Evolutionary conservation across 2,888 invertebrate genomes (phyloP), one percentile per base, ranked within the genome.

Genomic region (Macrosoma leucophasiata): DNA sequence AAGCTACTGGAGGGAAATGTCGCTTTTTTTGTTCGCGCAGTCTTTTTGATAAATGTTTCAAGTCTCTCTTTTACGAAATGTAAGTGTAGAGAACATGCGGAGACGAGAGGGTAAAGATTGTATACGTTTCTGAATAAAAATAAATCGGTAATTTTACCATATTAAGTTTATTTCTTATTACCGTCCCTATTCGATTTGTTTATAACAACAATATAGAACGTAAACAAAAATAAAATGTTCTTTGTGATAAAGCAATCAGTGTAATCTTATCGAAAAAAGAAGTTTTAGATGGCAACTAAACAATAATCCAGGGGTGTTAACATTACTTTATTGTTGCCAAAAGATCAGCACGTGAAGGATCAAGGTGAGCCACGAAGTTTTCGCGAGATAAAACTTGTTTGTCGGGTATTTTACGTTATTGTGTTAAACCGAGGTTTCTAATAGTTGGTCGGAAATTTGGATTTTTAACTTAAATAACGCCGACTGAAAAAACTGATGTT

Each of bases 321-420:
- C 45, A 52, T 49, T 50, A 67, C 68, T 75, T 75, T 72, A 71
- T 71, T 75, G 72, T 76, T 72, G 66, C 60, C 60, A 58, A 41
- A 45, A 58, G 73, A 73, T 69, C 68, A 71, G 64, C 60, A 68
- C 73, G 73, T 73, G 77, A 74, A 70, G 73, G 77, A 78, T 79
- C 74, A 77, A 79, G 77, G 77, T 76, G 71, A 62, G 62, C 62
- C 59, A 56, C 52, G 50, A 77, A 76, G 71, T 76, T 72, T 55
- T 51, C 58, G 55, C 55, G 57, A 69, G 79, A 76, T 79, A 78
- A 78, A 75, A 77, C 74, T 79, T 81, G 76, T 76, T 76, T 75
- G 70, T 71, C n/a, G n/a, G n/a, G n/a, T 72, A 72, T 66, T 79
- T 62, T 46, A 50, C 52, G 52, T 42, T 45, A 45, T 39, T 45